phyloP scores from a whole-genome alignment of 1,140 invertebrate genomes.

The Drosophila bocqueti region DNA sequence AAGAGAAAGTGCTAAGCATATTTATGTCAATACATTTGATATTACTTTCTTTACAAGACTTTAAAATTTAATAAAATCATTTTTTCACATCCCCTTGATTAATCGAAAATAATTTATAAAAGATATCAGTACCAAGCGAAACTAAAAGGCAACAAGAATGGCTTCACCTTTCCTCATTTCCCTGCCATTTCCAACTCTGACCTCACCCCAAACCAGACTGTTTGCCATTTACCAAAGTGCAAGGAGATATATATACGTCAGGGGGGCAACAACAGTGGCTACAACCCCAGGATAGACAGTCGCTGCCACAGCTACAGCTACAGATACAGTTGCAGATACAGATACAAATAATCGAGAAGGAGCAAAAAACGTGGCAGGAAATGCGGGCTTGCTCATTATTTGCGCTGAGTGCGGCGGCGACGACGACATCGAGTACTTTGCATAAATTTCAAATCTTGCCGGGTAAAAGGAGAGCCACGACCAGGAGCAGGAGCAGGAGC shows the following conservation, averaged over 20 bases:
- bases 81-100: background rate
- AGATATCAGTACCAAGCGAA: conserved; percentile 9
- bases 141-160: conserved; percentile 25
- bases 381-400: conserved; percentile 83
- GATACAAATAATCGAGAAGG: conserved; percentile 44
- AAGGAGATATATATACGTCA: conserved; percentile 76
- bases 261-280: conserved; percentile 52
- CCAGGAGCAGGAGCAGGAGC: background rate
- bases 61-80: background rate
- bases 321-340: conserved; percentile 59
- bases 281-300: conserved; percentile 38
- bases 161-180: conserved; percentile 29
- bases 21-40: background rate
- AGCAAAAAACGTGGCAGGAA: conserved; percentile 79
- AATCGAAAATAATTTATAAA: conserved; percentile 23
- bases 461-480: conserved; percentile 27
- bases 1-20: too few relatives aligned
- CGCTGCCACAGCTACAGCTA: conserved; percentile 7
- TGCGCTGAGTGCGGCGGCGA: conserved; percentile 74
- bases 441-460: conserved; percentile 80
- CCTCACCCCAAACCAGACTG: conserved; percentile 42
- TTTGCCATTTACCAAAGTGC: conserved; percentile 78
- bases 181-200: conserved; percentile 2
- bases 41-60: background rate
- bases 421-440: conserved; percentile 77